These are phyloP conservation scores for Trichonephila clavata DNA, from an alignment of 1,140 invertebrate species.

Conservation along the genomic window DNA sequence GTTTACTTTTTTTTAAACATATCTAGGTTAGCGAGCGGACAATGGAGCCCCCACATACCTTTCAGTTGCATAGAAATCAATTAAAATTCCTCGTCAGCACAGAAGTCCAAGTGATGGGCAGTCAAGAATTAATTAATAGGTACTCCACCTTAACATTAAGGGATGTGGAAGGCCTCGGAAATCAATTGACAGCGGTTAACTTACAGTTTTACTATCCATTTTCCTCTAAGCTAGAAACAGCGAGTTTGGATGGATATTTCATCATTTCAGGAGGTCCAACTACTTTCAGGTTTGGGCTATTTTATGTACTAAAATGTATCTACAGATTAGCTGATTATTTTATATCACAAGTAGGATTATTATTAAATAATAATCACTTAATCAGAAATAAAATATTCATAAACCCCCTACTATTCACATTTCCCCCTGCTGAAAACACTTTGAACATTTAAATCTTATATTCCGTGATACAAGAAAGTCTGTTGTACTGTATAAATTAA, in stretches of 20 bases:
- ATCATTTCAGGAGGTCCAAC: not conserved
- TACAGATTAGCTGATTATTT: too few species aligned
- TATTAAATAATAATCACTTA: too few species aligned
- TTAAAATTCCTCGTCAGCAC: not conserved
- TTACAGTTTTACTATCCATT: conserved; percentile 12
- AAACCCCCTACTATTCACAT: too few species aligned
- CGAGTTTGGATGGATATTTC: conserved; percentile 41
- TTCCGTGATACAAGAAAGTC: too few species aligned
- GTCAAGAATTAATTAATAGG: not conserved
- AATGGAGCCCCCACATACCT: too few species aligned
- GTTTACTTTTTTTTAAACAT: not conserved
- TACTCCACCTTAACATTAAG: not conserved
- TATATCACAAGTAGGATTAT: too few species aligned
- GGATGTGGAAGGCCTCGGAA: not conserved
- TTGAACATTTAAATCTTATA: too few species aligned
- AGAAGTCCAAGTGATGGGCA: not conserved
- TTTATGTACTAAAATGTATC: not conserved
- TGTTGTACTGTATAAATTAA: too few species aligned
- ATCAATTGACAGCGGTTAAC: not conserved
- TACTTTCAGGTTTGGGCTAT: conserved; percentile 24
- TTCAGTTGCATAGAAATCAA: not conserved
- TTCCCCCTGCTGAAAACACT: too few species aligned
- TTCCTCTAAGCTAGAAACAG: not conserved
- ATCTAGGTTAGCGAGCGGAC: not conserved
- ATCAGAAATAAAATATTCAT: too few species aligned